These are phyloP conservation scores for Pocota personata DNA, from an alignment of 2,888 invertebrate species.

Conservation along the genomic window DNA sequence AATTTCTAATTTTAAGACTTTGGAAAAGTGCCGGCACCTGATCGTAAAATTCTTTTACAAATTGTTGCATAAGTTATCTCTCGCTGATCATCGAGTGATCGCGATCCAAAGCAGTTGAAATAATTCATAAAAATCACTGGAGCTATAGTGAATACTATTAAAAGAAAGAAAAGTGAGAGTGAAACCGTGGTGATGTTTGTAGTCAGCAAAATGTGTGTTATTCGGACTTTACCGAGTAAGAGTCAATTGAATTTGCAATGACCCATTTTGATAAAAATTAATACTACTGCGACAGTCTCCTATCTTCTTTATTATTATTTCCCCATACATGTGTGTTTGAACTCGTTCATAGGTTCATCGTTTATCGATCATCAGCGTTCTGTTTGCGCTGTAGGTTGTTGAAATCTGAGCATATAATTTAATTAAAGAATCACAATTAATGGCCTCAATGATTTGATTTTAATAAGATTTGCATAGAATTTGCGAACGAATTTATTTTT, in stretches of 20 bases:
- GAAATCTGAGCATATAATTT: conserved; percentile 29
- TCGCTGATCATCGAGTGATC: neutral
- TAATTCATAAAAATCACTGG: neutral
- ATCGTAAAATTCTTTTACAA: neutral
- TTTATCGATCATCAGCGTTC: conserved; percentile 22
- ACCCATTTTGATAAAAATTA: conserved; percentile 49
- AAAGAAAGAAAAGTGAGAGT: conserved; percentile 33
- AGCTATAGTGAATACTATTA: neutral
- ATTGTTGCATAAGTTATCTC: neutral
- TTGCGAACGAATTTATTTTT: conserved; percentile 23
- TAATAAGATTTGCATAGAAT: conserved; percentile 43
- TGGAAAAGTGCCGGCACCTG: neutral
- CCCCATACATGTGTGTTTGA: neutral
- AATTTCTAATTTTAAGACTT: conserved; percentile 13
- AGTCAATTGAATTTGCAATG: conserved; percentile 47
- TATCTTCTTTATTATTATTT: neutral
- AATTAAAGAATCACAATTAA: conserved; percentile 17
- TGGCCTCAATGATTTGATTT: conserved; percentile 32
- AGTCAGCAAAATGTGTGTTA: neutral
- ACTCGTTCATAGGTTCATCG: conserved; percentile 20
- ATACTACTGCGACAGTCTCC: neutral
- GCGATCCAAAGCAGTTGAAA: neutral
- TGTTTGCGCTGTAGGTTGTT: neutral
- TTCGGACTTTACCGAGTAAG: neutral
- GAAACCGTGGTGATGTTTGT: neutral